These are phyloP conservation scores for Liolophura sinensis DNA, from an alignment of 1,140 invertebrate species.

Conservation along the genomic window DNA sequence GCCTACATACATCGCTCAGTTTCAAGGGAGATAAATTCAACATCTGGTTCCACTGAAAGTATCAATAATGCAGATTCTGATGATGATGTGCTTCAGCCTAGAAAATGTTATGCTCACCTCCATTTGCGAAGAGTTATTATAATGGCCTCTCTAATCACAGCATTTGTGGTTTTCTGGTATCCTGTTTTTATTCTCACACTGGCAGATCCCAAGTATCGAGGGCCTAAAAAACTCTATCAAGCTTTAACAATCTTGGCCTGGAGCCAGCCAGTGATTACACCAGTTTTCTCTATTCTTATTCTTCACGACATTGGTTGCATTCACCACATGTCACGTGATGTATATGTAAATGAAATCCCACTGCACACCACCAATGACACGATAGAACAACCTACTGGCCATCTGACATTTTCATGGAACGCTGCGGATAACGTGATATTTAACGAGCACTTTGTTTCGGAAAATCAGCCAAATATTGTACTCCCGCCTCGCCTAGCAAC, in stretches of 20 bases:
- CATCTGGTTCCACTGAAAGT: conserved; percentile 8
- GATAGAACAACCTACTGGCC: too few species aligned
- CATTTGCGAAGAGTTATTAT: conserved; percentile 35
- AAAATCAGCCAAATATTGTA: too few species aligned
- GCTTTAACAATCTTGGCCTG: conserved; percentile 58
- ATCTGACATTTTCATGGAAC: too few species aligned
- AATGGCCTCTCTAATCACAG: conserved; percentile 71
- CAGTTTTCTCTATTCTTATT: conserved; percentile 40
- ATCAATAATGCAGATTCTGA: conserved; percentile 32
- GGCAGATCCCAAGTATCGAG: conserved; percentile 49
- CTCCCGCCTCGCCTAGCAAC: too few species aligned
- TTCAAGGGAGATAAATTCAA: conserved; percentile 22
- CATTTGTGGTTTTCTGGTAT: conserved; percentile 86
- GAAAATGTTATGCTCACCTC: conserved; percentile 16
- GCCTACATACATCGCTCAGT: conserved; percentile 39
- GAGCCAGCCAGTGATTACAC: conserved; percentile 45
- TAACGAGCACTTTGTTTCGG: too few species aligned
- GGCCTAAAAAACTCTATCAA: conserved; percentile 31
- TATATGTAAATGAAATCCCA: too few species aligned
- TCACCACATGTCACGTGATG: too few species aligned
- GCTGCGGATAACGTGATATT: too few species aligned
- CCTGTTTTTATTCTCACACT: conserved; percentile 84
- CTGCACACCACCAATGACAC: too few species aligned
- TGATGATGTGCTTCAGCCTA: conserved; percentile 73
- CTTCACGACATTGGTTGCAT: conserved; percentile 40